Conservation (phyloP, 23 tunicate genomes). For the Trididemnum clinides region DNA sequence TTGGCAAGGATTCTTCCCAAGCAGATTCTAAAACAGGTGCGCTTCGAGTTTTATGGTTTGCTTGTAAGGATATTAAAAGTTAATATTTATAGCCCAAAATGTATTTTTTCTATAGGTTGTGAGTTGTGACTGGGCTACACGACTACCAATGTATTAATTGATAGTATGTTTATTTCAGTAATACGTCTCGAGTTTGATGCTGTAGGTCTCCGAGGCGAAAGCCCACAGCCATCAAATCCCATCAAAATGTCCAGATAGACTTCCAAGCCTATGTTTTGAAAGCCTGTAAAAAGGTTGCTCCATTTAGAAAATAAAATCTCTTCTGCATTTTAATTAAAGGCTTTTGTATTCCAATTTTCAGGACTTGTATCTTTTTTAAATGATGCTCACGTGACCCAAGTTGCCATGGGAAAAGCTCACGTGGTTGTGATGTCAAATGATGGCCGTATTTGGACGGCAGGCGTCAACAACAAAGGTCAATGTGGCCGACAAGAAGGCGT, state of each 20-base stretch:
- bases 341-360: background rate
- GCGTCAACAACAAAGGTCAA: conserved; percentile 73
- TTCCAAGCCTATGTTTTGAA: no score
- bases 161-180: background rate
- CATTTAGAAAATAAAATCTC: no score
- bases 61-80: no score
- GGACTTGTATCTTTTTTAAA: conserved; percentile 51
- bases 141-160: background rate
- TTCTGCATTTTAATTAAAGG: no score
- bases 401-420: conserved; percentile 73
- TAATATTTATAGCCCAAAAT: no score
- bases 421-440: conserved; percentile 52
- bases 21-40: conserved; percentile 56
- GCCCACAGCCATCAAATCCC: no score
- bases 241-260: no score
- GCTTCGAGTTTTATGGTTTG: no score
- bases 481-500: conserved; percentile 70
- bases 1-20: conserved; percentile 70
- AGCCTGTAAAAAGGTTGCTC: no score
- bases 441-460: conserved; percentile 74
- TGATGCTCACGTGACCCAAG: conserved; percentile 38
- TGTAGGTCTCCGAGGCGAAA: no score
- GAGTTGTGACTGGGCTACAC: background rate
- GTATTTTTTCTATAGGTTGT: background rate
- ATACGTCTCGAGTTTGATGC: no score